Evolutionary conservation across 2,113 vertebrate genomes (phyloP), one percentile per base, ranked within the genome.

Genomic region (Ploceus nigricollis): DNA sequence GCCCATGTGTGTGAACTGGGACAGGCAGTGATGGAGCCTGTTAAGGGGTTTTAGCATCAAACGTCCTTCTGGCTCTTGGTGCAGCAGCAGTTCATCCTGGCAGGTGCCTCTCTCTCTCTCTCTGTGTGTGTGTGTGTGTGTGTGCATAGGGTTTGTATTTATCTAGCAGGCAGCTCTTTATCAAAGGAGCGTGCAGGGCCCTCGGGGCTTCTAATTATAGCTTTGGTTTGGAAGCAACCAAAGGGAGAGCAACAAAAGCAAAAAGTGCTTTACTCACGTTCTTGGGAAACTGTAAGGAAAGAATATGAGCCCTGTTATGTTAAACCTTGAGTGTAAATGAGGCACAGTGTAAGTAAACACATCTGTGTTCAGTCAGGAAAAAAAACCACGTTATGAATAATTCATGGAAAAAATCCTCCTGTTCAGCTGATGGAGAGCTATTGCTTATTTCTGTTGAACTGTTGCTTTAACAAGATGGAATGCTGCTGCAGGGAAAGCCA

Each of bases 281-380:
- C 72, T 89, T 76, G 86, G 82, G 83, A 79, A 96, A 84, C 89
- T 37, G 31, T 56, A 70, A 93, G 68, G 73, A 61, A 82, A 91
- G 87, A 83, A 90, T 95, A 92, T 44, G 75, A 93, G 92, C 73
- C 91, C 77, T 91, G 93, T 96, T 95, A 30, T 48, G 93, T 97
- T 96, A 97, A 97, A 97, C 96, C 96, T 97, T 92, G 87, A 54
- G 93, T 45, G 90, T 96, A 96, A 98, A 97, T 96, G 94, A 98
- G 95, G 96, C 91, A 50, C 73, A 82, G 96, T 98, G 97, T 95
- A 97, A 98, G 96, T 98, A 98, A 98, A 98, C 97, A 98, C 97
- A 98, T 97, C 97, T 98, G 97, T 95, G 94, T 90, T 97, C 93
- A 92, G 84, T 68, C 75, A 16, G 76, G 77, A 44, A 27, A 28